Percentiles rank a stretch among this genome's conserved stretches.
phyloP scores from a whole-genome alignment of 2,797 vertebrate genomes.

The Notolabrus celidotus region DNA sequence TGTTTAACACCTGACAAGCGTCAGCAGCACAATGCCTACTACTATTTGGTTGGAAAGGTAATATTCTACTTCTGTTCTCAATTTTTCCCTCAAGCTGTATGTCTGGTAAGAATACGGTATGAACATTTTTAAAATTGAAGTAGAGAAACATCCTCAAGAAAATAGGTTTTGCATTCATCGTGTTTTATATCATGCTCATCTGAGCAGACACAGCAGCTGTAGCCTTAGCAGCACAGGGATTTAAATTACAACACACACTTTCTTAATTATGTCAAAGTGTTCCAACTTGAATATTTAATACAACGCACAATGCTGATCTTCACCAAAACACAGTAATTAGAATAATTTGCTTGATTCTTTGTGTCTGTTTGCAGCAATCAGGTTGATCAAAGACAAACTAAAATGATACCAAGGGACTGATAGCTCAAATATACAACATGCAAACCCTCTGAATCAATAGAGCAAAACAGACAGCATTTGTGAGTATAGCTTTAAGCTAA shows the following conservation, averaged over 20 bases:
- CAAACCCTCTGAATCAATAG: slow-evolving; percentile 86
- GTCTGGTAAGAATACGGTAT: slow-evolving; percentile 22
- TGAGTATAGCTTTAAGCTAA: slow-evolving; percentile 88
- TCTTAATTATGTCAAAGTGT: slow-evolving; percentile 62
- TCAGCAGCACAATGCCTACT: slow-evolving; percentile 72
- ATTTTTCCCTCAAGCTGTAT: slow-evolving; percentile 49
- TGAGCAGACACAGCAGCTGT: slow-evolving; percentile 29
- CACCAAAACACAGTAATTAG: slow-evolving; percentile 73
- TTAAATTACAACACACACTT: slow-evolving; percentile 54
- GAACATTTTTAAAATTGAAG: slow-evolving; percentile 36
- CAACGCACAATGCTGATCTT: slow-evolving; percentile 62
- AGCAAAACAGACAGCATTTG: slow-evolving; percentile 87
- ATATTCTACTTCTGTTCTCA: slow-evolving; percentile 56
- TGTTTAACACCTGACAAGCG: slow-evolving; percentile 87
- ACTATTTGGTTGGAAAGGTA: slow-evolving; percentile 62
- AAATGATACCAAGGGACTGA: slow-evolving; percentile 84
- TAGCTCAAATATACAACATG: slow-evolving; percentile 82
- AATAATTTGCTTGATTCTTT: slow-evolving; percentile 79
- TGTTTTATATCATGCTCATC: slow-evolving; percentile 27
- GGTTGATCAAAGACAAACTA: slow-evolving; percentile 82
- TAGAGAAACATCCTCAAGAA: slow-evolving; percentile 29
- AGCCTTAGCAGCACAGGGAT: slow-evolving; percentile 14
- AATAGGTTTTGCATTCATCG: slow-evolving; percentile 12
- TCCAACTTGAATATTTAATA: slow-evolving; percentile 72
- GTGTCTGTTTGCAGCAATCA: slow-evolving; percentile 79